Evolutionary conservation across 2,797 vertebrate genomes (phyloP).

Genomic region (Forpus xanthops): DNA sequence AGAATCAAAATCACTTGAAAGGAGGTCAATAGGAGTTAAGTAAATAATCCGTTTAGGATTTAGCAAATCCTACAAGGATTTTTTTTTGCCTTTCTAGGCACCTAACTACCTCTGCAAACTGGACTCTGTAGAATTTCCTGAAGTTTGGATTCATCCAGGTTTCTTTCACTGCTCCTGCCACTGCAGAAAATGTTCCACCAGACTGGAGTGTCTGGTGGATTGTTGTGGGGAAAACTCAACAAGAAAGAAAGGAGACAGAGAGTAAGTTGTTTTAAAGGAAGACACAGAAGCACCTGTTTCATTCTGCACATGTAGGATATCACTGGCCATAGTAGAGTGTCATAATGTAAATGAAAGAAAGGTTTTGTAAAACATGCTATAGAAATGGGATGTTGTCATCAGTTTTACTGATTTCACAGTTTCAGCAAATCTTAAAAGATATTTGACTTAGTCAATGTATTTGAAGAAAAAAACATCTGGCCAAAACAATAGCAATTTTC

Average conservation of each 20-base stretch:
- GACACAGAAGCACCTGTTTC: not conserved
- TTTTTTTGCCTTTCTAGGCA: slow-evolving; percentile 29
- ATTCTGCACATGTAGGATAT: rapidly evolving
- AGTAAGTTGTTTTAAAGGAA: not conserved
- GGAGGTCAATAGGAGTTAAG: slow-evolving; percentile 52
- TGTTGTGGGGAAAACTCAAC: not conserved
- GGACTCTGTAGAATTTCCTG: not conserved
- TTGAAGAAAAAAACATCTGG: slow-evolving; percentile 32
- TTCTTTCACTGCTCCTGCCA: not conserved
- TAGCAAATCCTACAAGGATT: slow-evolving; percentile 41
- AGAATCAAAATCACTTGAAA: slow-evolving; percentile 44
- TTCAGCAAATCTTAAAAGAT: not conserved
- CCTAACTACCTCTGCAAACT: not conserved
- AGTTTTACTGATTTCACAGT: not conserved
- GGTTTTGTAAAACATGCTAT: not conserved
- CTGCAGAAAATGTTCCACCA: not conserved
- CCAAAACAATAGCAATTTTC: not conserved
- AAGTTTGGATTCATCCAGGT: not conserved
- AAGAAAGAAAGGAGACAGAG: not conserved
- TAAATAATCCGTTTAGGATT: slow-evolving; percentile 51
- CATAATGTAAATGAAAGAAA: not conserved
- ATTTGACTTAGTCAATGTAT: not conserved
- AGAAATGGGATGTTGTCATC: not conserved
- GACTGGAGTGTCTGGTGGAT: not conserved
- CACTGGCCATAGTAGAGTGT: not conserved